These are phyloP conservation scores for Trichechus manatus DNA, from an alignment of 2,113 vertebrate genomes.

Conservation along the genomic window DNA sequence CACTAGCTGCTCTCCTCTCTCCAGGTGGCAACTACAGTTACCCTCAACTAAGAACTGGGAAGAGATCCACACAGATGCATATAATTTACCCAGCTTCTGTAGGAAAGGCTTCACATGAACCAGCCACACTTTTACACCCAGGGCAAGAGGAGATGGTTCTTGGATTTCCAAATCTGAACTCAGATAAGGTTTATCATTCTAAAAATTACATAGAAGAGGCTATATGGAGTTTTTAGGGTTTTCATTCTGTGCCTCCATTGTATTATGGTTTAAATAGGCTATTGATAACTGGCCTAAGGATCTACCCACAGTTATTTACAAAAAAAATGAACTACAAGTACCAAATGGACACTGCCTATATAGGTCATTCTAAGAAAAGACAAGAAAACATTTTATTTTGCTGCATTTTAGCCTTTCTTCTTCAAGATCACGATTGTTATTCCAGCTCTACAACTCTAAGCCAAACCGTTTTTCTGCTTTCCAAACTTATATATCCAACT, in stretches of 20 bases:
- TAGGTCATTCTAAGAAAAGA: slow-evolving; percentile 60
- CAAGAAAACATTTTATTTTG: slow-evolving; percentile 3
- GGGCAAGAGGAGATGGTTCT: neutral
- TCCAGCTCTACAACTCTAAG: neutral
- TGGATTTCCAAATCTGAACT: slow-evolving; percentile 46
- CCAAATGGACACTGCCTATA: slow-evolving; percentile 36
- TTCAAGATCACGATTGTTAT: slow-evolving; percentile 26
- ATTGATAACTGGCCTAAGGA: slow-evolving; percentile 16
- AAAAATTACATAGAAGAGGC: slow-evolving; percentile 14
- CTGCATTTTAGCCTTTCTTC: slow-evolving; percentile 56
- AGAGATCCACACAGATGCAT: slow-evolving; percentile 21
- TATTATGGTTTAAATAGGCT: neutral
- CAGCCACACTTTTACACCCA: slow-evolving; percentile 36
- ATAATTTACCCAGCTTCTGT: neutral
- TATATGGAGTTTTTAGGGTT: neutral
- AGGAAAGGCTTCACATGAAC: neutral
- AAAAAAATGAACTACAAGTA: slow-evolving; percentile 7
- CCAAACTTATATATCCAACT: neutral
- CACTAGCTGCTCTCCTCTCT: neutral
- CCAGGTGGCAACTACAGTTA: slow-evolving; percentile 15
- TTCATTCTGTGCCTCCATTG: neutral
- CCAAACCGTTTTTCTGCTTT: slow-evolving; percentile 42
- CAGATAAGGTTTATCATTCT: slow-evolving; percentile 34
- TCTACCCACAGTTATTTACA: slow-evolving; percentile 15
- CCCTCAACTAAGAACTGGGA: slow-evolving; percentile 53